Percentiles rank a stretch among this genome's conserved stretches.
phyloP scores from a whole-genome alignment of 2,797 vertebrate species.

The Galagoides demidoff region DNA sequence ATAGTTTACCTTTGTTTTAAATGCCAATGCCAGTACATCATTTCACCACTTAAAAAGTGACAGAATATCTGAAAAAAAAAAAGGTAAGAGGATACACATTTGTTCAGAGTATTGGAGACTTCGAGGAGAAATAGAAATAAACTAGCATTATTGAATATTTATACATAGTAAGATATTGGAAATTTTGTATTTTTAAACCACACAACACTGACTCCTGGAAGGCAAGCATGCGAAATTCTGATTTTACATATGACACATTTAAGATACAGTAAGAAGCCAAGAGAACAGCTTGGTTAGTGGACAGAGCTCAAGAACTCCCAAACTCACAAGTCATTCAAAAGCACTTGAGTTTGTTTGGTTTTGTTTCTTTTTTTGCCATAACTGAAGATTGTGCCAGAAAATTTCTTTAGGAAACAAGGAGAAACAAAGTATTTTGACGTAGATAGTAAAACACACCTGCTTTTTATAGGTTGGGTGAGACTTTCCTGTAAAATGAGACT shows the following conservation, averaged over 20 bases:
- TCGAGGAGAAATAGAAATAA: neutral
- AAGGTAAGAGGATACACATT: neutral
- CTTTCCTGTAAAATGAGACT: neutral
- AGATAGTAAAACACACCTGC: neutral
- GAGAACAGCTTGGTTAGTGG: neutral
- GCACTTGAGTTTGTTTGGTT: neutral
- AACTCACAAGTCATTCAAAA: neutral
- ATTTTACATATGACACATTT: neutral
- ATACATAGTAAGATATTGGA: neutral
- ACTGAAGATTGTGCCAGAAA: neutral
- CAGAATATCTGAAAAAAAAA: neutral
- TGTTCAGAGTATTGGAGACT: neutral
- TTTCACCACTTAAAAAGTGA: neutral
- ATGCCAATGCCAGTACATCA: neutral
- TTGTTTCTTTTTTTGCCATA: neutral
- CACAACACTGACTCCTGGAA: neutral
- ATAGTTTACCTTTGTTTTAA: neutral
- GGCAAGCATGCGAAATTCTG: neutral
- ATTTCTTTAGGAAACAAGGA: neutral
- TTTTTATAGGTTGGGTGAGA: neutral
- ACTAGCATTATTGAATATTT: neutral
- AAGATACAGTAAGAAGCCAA: neutral
- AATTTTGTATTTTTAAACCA: neutral
- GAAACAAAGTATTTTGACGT: neutral
- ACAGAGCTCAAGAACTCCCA: neutral